phyloP scores from a whole-genome alignment of 2,888 invertebrate species.

The Hoplodrina blanda region DNA sequence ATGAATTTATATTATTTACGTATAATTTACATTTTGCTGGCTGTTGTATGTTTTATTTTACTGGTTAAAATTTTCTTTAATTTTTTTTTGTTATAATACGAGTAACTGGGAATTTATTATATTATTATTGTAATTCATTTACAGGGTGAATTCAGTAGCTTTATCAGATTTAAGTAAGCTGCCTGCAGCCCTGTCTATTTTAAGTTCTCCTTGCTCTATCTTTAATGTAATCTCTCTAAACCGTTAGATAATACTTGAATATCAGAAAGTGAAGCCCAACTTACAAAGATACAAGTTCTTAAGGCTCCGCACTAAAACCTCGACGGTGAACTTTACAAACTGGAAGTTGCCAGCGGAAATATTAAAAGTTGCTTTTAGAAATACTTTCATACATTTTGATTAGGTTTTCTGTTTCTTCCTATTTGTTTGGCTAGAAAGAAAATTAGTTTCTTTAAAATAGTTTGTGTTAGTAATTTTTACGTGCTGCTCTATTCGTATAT shows the following conservation, averaged over 20 bases:
- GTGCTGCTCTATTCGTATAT: too few relatives aligned
- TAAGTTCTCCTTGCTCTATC: neutral
- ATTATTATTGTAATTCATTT: too few relatives aligned
- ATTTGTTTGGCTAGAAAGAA: neutral
- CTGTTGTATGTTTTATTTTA: neutral
- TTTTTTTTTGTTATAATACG: too few relatives aligned
- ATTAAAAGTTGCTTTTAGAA: slow-evolving; percentile 38
- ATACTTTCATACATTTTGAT: slow-evolving; percentile 34
- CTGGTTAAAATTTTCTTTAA: too few relatives aligned
- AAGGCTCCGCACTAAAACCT: neutral
- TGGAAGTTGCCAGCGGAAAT: slow-evolving; percentile 34
- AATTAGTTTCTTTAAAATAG: too few relatives aligned
- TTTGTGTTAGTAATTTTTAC: too few relatives aligned
- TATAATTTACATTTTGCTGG: neutral
- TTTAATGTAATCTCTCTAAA: neutral
- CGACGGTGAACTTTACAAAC: slow-evolving; percentile 33
- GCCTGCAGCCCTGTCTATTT: too few relatives aligned
- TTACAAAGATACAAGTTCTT: slow-evolving; percentile 25
- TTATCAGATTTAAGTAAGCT: too few relatives aligned
- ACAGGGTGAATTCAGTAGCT: too few relatives aligned
- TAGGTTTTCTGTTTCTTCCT: slow-evolving; percentile 15
- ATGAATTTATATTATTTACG: neutral
- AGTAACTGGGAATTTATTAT: too few relatives aligned
- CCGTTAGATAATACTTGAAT: neutral
- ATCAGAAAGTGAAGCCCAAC: slow-evolving; percentile 13